Evolutionary conservation across 2,113 vertebrate species (phyloP), one percentile per base, ranked within the genome.

Genomic region (Xenus cinereus): DNA sequence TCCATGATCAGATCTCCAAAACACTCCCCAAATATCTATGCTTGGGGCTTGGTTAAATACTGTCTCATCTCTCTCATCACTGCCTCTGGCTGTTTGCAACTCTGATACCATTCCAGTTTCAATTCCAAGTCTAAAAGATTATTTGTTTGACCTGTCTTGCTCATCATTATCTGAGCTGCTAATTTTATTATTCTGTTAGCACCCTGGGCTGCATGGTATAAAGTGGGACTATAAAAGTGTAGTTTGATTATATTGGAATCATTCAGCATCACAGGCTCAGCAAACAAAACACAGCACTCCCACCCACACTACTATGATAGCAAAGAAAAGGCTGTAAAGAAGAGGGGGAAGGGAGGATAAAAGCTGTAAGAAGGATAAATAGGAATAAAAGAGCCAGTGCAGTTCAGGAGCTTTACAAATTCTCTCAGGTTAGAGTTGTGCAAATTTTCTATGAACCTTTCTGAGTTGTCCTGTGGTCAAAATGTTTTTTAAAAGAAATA

Each of bases 141-240:
- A 93, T 97, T 98, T 95, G 90, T 96, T 97, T 98, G 97, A 97
- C 97, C 97, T 97, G 78, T 90, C 93, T 90, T 94, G 94, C 93
- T 98, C 32, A 0, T 96, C 97, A 95, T 98, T 98, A 97, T 96
- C 97, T 97, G 96, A 98, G 96, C 96, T 97, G 97, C 97, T 97
- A 98, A 95, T 97, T 98, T 97, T 97, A 97, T 98, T 98, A 97
- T 97, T 98, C 97, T 96, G 94, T 97, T 98, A 98, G 96, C 94
- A 97, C 96, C 97, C 97, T 97, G 93, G 92, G 93, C 96, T 97
- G 96, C 86, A 43, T 11, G 63, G 93, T 84, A 84, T 94, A 89
- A 95, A 92, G 89, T 6, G 21, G 88, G 67, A 96, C 97, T 96
- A 97, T 98, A 97, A 98, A 97, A 97, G 95, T 85, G 95, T 96